Base-by-base conservation (phyloP, 2,888 invertebrate genomes). In the Fissipunctia ypsillon region DNA sequence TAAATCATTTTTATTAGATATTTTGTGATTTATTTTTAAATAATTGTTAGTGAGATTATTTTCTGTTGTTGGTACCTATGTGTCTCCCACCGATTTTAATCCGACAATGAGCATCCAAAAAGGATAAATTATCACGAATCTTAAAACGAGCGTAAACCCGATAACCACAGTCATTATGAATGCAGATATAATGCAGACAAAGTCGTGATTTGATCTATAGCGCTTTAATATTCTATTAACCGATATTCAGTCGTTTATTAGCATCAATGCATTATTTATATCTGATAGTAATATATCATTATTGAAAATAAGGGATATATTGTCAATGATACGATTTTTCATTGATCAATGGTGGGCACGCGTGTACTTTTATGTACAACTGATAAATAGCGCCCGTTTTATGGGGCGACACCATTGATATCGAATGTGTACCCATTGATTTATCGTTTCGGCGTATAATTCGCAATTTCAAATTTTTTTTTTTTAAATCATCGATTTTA, bases 211-310 rank as follows among this genome's bases (percentile, higher is more conserved):
- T 93, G 92, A 94, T 92, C 86, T 91, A 95, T 91, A 87, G 86
- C 88, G 89, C 88, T 94, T 93, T 94, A 92, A 94, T 95, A 93
- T 94, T 94, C 91, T 92, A 93, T 93, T 93, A 93, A 92, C 88
- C 91, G 89, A 91, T 92, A 93, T 91, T 91, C 84, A 76, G 71
- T 69, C 78, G 65, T 81, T 78, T 87, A 88, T 85, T 87, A 85
- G 77, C 76, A 80, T 83, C 84, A 76, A 80, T 85, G 78, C 83
- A 81, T 85, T 87, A 88, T 88, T 84, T 87, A 81, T 87, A 88
- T 90, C 88, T 84, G 86, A 86, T 86, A 88, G 85, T 90, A 84
- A 94, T 95, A 91, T 91, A 95, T 95, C 94, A 94, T 91, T 91
- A 88, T 88, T 85, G 88, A 85, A 91, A 89, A 90, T 89, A 91